Conservation (phyloP, 2,113 vertebrate species). For the Hippopotamus amphibius region DNA sequence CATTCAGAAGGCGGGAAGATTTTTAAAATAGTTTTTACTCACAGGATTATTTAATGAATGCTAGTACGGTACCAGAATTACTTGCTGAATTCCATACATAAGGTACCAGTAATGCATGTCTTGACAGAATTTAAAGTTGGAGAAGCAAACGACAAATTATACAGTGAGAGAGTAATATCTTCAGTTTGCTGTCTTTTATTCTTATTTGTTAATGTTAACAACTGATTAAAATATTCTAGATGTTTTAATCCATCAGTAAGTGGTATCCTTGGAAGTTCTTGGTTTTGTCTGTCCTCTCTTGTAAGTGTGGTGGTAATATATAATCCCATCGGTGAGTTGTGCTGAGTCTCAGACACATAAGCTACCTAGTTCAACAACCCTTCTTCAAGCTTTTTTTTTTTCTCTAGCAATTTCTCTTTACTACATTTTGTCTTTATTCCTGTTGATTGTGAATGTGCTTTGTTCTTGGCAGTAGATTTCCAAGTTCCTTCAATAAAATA, state of each 20-base stretch:
- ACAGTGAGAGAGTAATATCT: neutral
- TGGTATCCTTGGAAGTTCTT: neutral
- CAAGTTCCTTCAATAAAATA: conserved; percentile 23
- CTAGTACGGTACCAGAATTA: neutral
- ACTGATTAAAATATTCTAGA: neutral
- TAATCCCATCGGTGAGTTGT: neutral
- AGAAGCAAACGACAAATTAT: neutral
- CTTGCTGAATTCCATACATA: neutral
- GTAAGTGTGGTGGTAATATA: neutral
- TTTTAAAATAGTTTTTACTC: neutral
- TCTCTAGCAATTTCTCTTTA: neutral
- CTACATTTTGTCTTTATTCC: neutral
- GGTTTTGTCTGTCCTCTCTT: neutral
- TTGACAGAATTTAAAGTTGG: neutral
- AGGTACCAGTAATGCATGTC: neutral
- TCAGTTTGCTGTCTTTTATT: neutral
- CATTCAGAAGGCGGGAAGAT: neutral
- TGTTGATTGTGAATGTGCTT: neutral
- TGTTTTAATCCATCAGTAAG: conserved; percentile 1
- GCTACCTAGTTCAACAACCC: neutral
- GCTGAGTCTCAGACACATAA: neutral
- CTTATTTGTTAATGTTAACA: neutral
- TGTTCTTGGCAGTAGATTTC: conserved; percentile 49
- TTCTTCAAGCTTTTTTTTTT: neutral
- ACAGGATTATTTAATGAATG: neutral